Conservation (phyloP, 53 echinoderm and acorn worm species). For the Temnopleurus reevesii region DNA sequence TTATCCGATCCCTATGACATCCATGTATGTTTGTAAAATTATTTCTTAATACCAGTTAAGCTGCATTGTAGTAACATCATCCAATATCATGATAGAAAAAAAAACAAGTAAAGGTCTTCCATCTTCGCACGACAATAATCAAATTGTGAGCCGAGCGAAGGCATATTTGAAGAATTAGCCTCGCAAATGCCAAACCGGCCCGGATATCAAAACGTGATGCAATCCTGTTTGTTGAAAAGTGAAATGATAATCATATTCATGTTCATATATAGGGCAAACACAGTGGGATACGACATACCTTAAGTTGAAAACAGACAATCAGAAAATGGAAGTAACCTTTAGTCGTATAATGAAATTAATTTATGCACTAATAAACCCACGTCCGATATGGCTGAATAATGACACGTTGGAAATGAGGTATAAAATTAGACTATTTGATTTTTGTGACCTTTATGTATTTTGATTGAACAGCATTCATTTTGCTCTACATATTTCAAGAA, state of each 20-base stretch:
- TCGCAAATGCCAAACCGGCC: neutral
- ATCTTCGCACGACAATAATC: neutral
- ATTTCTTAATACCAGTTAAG: no score
- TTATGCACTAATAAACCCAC: no score
- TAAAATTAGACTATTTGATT: no score
- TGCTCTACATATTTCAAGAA: no score
- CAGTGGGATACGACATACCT: neutral
- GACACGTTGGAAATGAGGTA: no score
- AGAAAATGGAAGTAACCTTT: constrained; percentile 16
- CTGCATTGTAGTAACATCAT: no score
- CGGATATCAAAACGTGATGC: neutral
- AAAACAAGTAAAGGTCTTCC: neutral
- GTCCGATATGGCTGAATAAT: no score
- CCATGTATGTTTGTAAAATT: no score
- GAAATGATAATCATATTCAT: neutral
- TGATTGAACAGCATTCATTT: no score
- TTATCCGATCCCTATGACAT: no score
- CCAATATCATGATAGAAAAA: neutral
- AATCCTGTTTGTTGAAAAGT: neutral
- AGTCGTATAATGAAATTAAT: no score
- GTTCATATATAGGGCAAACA: neutral
- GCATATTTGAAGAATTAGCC: neutral
- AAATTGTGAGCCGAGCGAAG: neutral
- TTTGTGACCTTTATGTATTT: no score
- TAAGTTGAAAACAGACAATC: neutral